Percentiles rank a stretch among this genome's conserved stretches.
These are phyloP conservation scores for Cherax destructor DNA, from an alignment of 1,140 invertebrate genomes.

Conservation along the genomic window DNA sequence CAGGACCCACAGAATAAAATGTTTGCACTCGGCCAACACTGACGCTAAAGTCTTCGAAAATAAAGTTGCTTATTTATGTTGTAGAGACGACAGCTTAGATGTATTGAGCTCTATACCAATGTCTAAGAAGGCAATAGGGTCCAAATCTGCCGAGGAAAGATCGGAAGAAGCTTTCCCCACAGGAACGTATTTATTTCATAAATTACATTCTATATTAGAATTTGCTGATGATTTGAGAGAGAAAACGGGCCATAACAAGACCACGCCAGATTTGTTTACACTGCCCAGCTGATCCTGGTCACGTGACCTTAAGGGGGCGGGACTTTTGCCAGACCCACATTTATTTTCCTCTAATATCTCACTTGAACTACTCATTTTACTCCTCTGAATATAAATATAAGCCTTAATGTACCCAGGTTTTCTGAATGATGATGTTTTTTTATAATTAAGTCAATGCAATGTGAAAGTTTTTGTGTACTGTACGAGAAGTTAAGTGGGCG, in stretches of 20 bases:
- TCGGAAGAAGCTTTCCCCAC: too few species aligned
- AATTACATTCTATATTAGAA: background rate
- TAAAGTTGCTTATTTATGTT: too few species aligned
- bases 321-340: slow-evolving; percentile 24
- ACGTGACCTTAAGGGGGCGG: slow-evolving; percentile 52
- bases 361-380: too few species aligned
- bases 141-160: too few species aligned
- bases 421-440: background rate
- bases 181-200: background rate
- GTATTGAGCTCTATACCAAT: too few species aligned
- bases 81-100: too few species aligned
- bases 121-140: too few species aligned
- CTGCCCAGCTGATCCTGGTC: slow-evolving; percentile 63
- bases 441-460: background rate
- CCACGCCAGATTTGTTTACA: slow-evolving; percentile 68
- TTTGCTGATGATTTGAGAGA: background rate
- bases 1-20: too few species aligned
- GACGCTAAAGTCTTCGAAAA: too few species aligned
- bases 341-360: too few species aligned
- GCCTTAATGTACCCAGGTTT: background rate
- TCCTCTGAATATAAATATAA: background rate
- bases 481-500: slow-evolving; percentile 54
- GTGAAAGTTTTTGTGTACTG: background rate
- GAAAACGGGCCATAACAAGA: slow-evolving; percentile 61
- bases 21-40: too few species aligned